Evolutionary conservation across 2,888 invertebrate species (phyloP), one percentile per base, ranked within the genome.

Genomic region (Chloromyia formosa): DNA sequence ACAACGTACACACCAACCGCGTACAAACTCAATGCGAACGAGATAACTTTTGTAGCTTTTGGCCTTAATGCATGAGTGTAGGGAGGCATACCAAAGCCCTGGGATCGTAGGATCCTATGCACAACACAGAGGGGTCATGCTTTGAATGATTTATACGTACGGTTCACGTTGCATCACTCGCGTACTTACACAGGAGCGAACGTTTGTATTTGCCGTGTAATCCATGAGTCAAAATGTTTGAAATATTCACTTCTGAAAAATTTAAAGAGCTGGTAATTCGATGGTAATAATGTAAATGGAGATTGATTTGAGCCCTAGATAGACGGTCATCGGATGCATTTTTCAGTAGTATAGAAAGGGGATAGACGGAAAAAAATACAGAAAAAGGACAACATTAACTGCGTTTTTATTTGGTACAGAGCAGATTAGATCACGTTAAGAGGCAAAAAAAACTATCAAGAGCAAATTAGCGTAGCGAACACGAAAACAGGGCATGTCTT

Each of bases 191-290:
- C 7, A 49, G 49, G 45, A 66, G 49, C 14, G 23, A 45, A 22
- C 66, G 66, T 66, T 66, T 66, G 66, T 20, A 66, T 66, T 66
- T 66, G 45, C 66, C 49, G 22, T 66, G 66, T 66, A 66, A 66
- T 66, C 66, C 66, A 49, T 20, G 49, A 66, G 66, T 66, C 66
- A 49, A 66, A 66, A 66, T 66, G 66, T 66, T 66, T 66, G 66
- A 66, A 66, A 66, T 66, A 66, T 66, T 66, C 66, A 66, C 66
- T 66, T 22, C 20, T 45, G 66, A 66, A 66, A 66, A 49, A 35
- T 66, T 66, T 66, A 66, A 66, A 66, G 66, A 66, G 66, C 66
- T 66, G 66, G 66, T 66, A 66, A 66, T 66, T 66, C 66, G 66
- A 66, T 66, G 66, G 66, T 35, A 66, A 66, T 66, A 66, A 66